A percentile compares a stretch with the other conserved stretches of the same genome.
Conservation (phyloP, 2,113 vertebrate genomes). For the Stigmatopora argus region DNA sequence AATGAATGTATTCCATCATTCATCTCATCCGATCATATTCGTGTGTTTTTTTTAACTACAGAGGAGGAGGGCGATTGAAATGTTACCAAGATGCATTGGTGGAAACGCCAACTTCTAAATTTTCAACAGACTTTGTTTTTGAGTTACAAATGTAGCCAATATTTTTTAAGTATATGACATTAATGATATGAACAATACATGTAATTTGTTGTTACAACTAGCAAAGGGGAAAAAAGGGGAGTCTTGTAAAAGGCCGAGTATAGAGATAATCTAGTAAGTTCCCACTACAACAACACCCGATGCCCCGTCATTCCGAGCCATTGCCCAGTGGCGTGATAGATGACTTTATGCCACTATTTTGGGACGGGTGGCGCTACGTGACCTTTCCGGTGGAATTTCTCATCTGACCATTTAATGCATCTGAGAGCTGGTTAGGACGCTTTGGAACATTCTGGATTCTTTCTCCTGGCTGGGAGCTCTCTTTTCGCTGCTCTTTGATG, state of each 20-base stretch:
- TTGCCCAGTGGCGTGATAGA: slow-evolving; percentile 61
- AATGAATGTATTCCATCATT: too few species aligned
- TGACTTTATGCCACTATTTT: slow-evolving; percentile 70
- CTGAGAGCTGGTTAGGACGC: slow-evolving; percentile 10
- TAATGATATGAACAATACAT: too few species aligned
- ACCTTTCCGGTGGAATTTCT: slow-evolving; percentile 55
- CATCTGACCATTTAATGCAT: slow-evolving; percentile 43
- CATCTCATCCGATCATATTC: too few species aligned
- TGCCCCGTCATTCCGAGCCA: slow-evolving; percentile 33
- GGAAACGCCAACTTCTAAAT: too few species aligned
- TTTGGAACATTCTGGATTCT: slow-evolving; percentile 17
- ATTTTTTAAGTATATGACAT: too few species aligned
- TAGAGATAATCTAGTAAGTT: slow-evolving; percentile 28
- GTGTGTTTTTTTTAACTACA: too few species aligned
- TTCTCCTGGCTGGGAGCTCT: not conserved
- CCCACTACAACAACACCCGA: not conserved
- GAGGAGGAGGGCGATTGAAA: too few species aligned
- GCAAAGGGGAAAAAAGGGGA: not conserved
- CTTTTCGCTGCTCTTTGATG: not conserved
- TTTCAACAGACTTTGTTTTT: too few species aligned
- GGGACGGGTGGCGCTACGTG: slow-evolving; percentile 46
- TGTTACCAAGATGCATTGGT: too few species aligned
- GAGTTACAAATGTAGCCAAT: too few species aligned
- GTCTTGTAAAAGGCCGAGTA: slow-evolving; percentile 8
- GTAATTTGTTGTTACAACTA: too few species aligned